These are phyloP conservation scores for Pheosia gnoma DNA, from an alignment of 2,888 invertebrate genomes.

Conservation along the genomic window DNA sequence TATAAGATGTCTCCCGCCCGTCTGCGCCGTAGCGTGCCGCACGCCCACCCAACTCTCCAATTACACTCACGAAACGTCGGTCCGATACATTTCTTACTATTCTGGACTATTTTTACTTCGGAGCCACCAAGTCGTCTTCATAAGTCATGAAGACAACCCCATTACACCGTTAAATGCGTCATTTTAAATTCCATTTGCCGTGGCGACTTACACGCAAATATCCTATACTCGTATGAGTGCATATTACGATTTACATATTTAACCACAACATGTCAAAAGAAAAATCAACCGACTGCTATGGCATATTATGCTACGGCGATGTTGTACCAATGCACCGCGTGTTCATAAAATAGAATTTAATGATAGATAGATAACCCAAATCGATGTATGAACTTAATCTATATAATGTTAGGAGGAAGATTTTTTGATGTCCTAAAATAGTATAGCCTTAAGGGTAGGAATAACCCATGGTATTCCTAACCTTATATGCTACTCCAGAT, in stretches of 20 bases:
- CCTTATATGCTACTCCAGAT: no score
- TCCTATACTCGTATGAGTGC: constrained; percentile 27
- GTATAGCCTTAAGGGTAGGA: no score
- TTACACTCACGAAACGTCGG: constrained; percentile 74
- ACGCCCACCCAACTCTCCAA: constrained; percentile 65
- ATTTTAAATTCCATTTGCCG: constrained; percentile 67
- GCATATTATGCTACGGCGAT: neutral
- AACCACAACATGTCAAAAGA: constrained; percentile 21
- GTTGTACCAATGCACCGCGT: no score
- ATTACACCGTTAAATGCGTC: constrained; percentile 63
- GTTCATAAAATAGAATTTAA: no score
- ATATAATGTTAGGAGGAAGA: no score
- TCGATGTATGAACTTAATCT: no score
- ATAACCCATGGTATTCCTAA: no score
- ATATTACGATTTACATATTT: constrained; percentile 23
- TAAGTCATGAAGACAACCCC: constrained; percentile 73
- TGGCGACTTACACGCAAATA: constrained; percentile 53
- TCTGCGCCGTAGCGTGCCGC: constrained; percentile 63
- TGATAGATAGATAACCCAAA: no score
- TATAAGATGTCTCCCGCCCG: constrained; percentile 71
- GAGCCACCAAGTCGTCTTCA: constrained; percentile 62
- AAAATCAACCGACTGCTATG: neutral
- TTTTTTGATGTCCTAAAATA: no score
- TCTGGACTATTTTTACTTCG: constrained; percentile 67
- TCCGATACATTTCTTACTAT: constrained; percentile 63